Evolutionary conservation across 2,888 invertebrate genomes (phyloP).

Genomic region (Adela reaumurella): DNA sequence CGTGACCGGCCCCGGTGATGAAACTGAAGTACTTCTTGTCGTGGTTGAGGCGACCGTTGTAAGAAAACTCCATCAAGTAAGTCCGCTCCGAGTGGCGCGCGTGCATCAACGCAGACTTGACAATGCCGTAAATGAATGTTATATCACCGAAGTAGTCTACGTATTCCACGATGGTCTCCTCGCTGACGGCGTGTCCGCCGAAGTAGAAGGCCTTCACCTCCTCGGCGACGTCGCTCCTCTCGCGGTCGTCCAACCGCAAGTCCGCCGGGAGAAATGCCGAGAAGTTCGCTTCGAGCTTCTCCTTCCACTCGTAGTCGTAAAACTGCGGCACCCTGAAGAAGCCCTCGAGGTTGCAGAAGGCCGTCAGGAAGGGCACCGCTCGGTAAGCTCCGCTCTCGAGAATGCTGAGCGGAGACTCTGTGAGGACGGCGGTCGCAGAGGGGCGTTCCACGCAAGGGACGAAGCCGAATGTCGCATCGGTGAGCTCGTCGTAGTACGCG

Average conservation of each 20-base stretch:
- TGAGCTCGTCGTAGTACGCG: slow-evolving; percentile 31
- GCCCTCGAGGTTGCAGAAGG: slow-evolving; percentile 22
- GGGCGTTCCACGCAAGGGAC: background rate
- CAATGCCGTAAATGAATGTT: slow-evolving; percentile 24
- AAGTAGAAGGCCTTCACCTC: slow-evolving; percentile 36
- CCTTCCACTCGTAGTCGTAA: slow-evolving; percentile 8
- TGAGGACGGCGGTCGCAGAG: slow-evolving; percentile 16
- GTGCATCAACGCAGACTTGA: slow-evolving; percentile 27
- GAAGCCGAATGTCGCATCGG: slow-evolving; percentile 5
- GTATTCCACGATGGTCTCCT: slow-evolving; percentile 10
- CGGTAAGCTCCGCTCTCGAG: slow-evolving; percentile 21
- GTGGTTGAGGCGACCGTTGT: slow-evolving; percentile 9
- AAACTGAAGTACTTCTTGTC: background rate
- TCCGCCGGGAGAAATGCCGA: slow-evolving; percentile 31
- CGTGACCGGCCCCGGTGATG: slow-evolving; percentile 3
- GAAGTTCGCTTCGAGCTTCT: slow-evolving; percentile 20
- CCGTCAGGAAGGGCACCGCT: slow-evolving; percentile 28
- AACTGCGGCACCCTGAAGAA: slow-evolving; percentile 6
- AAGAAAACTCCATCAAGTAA: slow-evolving; percentile 28
- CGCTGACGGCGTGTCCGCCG: slow-evolving; percentile 11
- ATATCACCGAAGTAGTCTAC: slow-evolving; percentile 17
- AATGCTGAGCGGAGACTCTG: slow-evolving; percentile 25
- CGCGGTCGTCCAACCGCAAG: slow-evolving; percentile 22
- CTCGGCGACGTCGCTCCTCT: slow-evolving; percentile 21
- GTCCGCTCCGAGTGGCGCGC: slow-evolving; percentile 21